Conservation (phyloP, 2,113 vertebrate genomes). For the Probosciger aterrimus region DNA sequence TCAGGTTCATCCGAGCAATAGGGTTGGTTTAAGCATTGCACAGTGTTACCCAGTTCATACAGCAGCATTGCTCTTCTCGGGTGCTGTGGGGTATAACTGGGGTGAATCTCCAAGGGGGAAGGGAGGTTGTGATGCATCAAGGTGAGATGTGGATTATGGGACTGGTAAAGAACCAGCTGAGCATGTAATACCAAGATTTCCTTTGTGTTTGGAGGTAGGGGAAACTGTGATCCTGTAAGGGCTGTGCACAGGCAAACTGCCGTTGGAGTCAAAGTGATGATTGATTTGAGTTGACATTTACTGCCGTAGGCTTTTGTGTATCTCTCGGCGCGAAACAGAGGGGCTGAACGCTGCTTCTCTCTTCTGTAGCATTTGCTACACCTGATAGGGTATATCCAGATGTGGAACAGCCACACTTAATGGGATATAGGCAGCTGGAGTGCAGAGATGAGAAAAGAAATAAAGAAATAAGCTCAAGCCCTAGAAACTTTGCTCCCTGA, state of each 20-base stretch:
- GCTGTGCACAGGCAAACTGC: not conserved
- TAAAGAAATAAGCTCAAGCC: not conserved
- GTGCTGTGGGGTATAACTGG: not conserved
- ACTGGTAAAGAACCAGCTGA: not conserved
- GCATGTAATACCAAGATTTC: fast-evolving
- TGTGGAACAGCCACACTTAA: not conserved
- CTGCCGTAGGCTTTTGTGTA: not conserved
- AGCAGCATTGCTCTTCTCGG: fast-evolving
- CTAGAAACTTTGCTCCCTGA: not conserved
- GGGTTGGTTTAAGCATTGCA: fast-evolving
- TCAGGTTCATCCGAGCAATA: fast-evolving
- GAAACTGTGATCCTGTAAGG: not conserved
- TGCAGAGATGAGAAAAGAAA: not conserved
- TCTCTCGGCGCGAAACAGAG: not conserved
- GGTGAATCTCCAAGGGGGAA: not conserved
- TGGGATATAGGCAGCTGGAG: not conserved
- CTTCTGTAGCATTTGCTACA: not conserved
- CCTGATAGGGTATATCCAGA: not conserved
- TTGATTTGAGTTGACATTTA: not conserved
- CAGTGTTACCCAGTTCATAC: fast-evolving
- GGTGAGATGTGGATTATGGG: not conserved
- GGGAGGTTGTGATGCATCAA: fast-evolving
- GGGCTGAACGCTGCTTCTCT: not conserved
- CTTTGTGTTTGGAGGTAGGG: not conserved
- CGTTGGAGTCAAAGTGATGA: not conserved